Base-by-base conservation (phyloP, 1,140 invertebrate genomes). In the Ctenoplectra terminalis region DNA sequence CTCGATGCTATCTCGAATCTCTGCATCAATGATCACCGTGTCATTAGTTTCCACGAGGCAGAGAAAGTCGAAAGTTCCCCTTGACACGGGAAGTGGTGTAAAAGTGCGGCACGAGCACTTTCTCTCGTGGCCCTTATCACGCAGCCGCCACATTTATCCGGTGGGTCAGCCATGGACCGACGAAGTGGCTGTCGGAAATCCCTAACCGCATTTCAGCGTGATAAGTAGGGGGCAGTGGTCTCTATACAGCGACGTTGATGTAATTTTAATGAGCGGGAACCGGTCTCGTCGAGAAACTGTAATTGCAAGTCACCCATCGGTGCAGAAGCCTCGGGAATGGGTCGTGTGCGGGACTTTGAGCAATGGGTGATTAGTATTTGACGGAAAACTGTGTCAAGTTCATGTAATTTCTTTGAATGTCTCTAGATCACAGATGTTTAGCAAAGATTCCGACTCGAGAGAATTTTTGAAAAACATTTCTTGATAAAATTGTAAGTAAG, bases 221-320 rank as follows among this genome's bases (percentile, higher is more conserved):
- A 58, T 84, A 84, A 79, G 76, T 82, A 79, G 80, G 81, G n/a
- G 46, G 15, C 31, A 15, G 56, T 20, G 17, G 29, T 54, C 37
- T 84, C 56, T 78, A 37, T 82, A 67, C 54, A 78, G 43, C 37
- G 78, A 85, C 86, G 87, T 80, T 88, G 83, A 88, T 83, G 87
- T 81, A 80, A 84, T 88, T 88, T 87, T 88, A 88, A 88, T 81
- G 87, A 88, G 84, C 79, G 75, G 71, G 79, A 34, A 37, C 15
- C 9, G 29, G 26, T 9, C 58, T 20, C 40, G 79, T 75, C 67
- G 78, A 63, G 50, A 71, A 84, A 82, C 63, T 76, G 67, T 83
- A 85, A 89, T 89, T 88, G 85, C 70, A 52, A 83, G 72, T 83
- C 82, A 78, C 74, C 15, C 67, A 20, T 70, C 26, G 43, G 15